Evolutionary conservation across 1,140 invertebrate species (phyloP).

Genomic region (Sitophilus oryzae): DNA sequence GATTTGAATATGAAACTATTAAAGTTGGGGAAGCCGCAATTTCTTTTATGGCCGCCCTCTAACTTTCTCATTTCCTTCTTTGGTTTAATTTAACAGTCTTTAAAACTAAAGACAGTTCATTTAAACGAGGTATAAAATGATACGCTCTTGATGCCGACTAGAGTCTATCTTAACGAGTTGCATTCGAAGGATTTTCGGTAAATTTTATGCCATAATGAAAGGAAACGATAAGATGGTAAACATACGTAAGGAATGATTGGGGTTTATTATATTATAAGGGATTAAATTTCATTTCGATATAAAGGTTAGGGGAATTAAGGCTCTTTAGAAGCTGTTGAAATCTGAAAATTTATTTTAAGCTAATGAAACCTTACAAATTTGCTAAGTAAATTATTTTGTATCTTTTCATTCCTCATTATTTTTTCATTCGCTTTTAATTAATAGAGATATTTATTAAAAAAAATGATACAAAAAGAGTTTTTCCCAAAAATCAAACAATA

Average conservation of each 20-base stretch:
- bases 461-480: too few species aligned
- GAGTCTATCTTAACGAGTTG: not conserved
- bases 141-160: not conserved
- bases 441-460: too few species aligned
- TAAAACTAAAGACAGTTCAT: not conserved
- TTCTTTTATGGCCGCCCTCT: not conserved
- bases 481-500: too few species aligned
- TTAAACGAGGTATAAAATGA: not conserved
- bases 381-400: too few species aligned
- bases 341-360: too few species aligned
- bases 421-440: too few species aligned
- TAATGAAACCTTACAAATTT: too few species aligned
- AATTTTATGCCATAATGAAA: not conserved
- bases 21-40: not conserved
- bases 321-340: too few species aligned
- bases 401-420: too few species aligned
- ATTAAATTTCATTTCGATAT: too few species aligned
- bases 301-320: too few species aligned
- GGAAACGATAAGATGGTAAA: not conserved
- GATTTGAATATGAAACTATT: not conserved
- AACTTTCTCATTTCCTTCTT: not conserved
- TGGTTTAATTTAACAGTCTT: not conserved
- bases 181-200: not conserved
- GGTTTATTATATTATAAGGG: not conserved
- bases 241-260: not conserved